Conservation (phyloP, 2,888 invertebrate genomes). For the Agrochola macilenta region DNA sequence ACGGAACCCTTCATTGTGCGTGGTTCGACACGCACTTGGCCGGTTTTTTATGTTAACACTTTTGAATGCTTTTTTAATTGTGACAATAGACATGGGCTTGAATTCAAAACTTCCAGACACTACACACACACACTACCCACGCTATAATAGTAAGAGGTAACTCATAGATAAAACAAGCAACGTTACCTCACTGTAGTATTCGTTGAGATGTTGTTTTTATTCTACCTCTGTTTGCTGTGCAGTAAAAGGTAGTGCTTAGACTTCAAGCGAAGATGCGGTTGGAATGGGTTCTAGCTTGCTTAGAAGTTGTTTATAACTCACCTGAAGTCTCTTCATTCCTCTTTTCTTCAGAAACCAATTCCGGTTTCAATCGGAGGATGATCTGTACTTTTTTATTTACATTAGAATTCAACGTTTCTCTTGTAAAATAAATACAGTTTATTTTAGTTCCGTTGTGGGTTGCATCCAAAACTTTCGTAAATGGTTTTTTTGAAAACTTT, state of each 20-base stretch:
- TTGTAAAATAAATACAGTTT: neutral
- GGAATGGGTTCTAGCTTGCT: neutral
- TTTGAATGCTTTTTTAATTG: no score
- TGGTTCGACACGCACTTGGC: no score
- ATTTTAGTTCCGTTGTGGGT: neutral
- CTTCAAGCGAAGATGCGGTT: neutral
- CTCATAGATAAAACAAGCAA: no score
- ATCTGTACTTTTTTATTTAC: neutral
- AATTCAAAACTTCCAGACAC: no score
- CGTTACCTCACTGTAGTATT: neutral
- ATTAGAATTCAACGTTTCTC: fast-evolving
- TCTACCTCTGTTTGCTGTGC: neutral
- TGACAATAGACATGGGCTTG: no score
- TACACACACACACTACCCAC: no score
- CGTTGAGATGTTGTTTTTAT: neutral
- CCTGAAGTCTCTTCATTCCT: neutral
- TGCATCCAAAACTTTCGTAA: no score
- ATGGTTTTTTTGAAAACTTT: neutral
- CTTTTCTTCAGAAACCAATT: neutral
- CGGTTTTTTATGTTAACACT: no score
- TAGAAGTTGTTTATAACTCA: neutral
- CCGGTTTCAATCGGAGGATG: neutral
- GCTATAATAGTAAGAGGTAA: no score
- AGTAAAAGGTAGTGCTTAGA: neutral
- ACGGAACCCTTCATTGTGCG: no score